Percentiles rank a stretch among this genome's conserved stretches.
phyloP scores from a whole-genome alignment of 2,113 vertebrate genomes.

The Dunckerocampus dactyliophorus region DNA sequence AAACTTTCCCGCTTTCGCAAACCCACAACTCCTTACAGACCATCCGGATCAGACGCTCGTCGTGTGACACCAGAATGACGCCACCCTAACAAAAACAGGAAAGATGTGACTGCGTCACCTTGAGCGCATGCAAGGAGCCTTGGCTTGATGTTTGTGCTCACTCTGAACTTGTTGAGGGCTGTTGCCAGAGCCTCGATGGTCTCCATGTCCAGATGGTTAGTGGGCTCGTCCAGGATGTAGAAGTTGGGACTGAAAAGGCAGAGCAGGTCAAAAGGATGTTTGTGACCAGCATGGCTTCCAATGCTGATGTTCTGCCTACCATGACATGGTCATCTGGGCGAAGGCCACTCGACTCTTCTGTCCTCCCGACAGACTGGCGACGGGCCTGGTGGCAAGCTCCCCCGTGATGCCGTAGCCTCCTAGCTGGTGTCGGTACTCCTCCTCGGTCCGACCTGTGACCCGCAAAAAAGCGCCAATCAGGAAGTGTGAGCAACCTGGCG shows the following conservation, averaged over 20 bases:
- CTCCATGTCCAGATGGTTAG: constrained; percentile 99
- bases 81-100: constrained; percentile 77
- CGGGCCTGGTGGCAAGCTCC: constrained; percentile 86
- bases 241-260: constrained; percentile 86
- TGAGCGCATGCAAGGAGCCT: too few relatives aligned
- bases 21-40: constrained; percentile 97
- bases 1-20: constrained; percentile 78
- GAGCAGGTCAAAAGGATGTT: neutral
- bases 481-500: too few relatives aligned
- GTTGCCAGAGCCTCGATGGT: constrained; percentile 92
- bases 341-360: constrained; percentile 98
- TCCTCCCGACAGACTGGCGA: constrained; percentile 92
- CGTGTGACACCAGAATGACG: constrained; percentile 90
- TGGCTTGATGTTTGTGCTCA: constrained; percentile 32
- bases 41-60: constrained; percentile 92
- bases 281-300: too few relatives aligned
- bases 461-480: constrained; percentile 9
- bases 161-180: constrained; percentile 87
- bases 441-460: constrained; percentile 82
- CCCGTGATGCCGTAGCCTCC: constrained; percentile 92
- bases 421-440: constrained; percentile 96
- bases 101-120: neutral
- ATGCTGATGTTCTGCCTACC: constrained; percentile 61
- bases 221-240: constrained; percentile 95
- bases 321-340: constrained; percentile 97